A percentile compares a stretch with the other conserved stretches of the same genome.
phyloP scores from a whole-genome alignment of 2,888 invertebrate genomes.

The Cyclophora albipunctata region DNA sequence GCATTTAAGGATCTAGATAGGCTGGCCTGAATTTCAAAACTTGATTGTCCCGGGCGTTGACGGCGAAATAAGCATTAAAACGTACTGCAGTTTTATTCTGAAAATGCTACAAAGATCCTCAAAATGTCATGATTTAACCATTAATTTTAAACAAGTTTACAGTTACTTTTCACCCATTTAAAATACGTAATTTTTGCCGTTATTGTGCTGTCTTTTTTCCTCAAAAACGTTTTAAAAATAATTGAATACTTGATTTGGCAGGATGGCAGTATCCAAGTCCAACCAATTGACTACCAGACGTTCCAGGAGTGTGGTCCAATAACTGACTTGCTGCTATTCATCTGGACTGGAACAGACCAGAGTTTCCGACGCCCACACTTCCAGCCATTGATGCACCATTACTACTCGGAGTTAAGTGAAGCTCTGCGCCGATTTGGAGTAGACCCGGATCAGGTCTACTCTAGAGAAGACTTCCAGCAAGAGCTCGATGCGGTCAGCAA shows the following conservation, averaged over 20 bases:
- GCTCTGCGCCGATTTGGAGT: constrained; percentile 25
- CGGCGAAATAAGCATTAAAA: no score
- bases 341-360: constrained; percentile 35
- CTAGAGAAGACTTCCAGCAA: constrained; percentile 29
- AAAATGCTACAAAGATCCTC: no score
- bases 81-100: no score
- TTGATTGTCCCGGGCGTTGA: no score
- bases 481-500: constrained; percentile 31
- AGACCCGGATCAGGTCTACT: constrained; percentile 30
- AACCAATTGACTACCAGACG: constrained; percentile 42
- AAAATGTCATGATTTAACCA: no score
- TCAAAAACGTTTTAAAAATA: neutral
- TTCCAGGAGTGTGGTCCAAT: constrained; percentile 31
- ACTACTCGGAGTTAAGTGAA: constrained; percentile 26
- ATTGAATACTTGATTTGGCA: neutral
- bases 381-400: constrained; percentile 29
- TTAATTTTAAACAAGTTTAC: no score
- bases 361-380: constrained; percentile 33
- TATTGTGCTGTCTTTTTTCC: neutral
- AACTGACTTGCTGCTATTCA: constrained; percentile 39
- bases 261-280: constrained; percentile 20
- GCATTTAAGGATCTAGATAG: no score
- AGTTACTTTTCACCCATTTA: no score
- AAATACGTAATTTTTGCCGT: no score
- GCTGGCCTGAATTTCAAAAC: no score